Percentiles rank a stretch among this genome's conserved stretches.
Evolutionary conservation across 2,888 invertebrate genomes (phyloP).

Genomic region (Eumacrocentrus americanus): DNA sequence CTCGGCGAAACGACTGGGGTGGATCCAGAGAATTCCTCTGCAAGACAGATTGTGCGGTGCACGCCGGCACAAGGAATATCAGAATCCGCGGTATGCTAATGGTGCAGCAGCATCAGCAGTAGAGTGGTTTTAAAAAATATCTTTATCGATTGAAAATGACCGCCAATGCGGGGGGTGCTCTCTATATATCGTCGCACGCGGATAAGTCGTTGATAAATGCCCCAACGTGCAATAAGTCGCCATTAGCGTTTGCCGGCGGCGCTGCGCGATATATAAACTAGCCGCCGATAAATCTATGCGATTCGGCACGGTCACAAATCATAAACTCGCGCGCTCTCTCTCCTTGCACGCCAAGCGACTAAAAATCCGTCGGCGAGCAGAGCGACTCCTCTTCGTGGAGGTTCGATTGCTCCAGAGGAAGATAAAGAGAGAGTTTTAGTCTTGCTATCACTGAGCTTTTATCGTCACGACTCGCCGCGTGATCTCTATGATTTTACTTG

Average conservation of each 20-base stretch:
- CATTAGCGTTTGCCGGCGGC: conserved; percentile 54
- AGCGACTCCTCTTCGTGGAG: too few species aligned
- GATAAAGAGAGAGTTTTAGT: too few species aligned
- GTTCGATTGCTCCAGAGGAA: too few species aligned
- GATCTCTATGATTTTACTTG: conserved; percentile 2
- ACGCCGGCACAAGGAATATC: conserved; percentile 31
- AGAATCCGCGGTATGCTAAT: conserved; percentile 28
- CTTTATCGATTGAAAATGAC: conserved; percentile 23
- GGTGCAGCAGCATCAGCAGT: too few species aligned
- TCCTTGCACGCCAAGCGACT: not conserved
- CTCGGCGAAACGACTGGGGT: conserved; percentile 2
- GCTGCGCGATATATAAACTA: conserved; percentile 30
- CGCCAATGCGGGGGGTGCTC: not conserved
- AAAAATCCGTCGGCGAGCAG: not conserved
- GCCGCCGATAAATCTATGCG: conserved; percentile 22
- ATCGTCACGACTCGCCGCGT: conserved; percentile 10
- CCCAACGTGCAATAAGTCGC: conserved; percentile 53
- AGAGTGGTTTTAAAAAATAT: not conserved
- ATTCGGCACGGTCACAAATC: conserved; percentile 25
- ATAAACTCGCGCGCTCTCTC: conserved; percentile 6
- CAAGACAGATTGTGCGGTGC: conserved; percentile 29
- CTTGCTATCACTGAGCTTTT: not conserved
- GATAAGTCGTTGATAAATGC: conserved; percentile 29
- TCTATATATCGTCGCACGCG: conserved; percentile 15
- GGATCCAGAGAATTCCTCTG: conserved; percentile 31